phyloP scores from a whole-genome alignment of 2,113 vertebrate species.

The Dasyprocta punctata region DNA sequence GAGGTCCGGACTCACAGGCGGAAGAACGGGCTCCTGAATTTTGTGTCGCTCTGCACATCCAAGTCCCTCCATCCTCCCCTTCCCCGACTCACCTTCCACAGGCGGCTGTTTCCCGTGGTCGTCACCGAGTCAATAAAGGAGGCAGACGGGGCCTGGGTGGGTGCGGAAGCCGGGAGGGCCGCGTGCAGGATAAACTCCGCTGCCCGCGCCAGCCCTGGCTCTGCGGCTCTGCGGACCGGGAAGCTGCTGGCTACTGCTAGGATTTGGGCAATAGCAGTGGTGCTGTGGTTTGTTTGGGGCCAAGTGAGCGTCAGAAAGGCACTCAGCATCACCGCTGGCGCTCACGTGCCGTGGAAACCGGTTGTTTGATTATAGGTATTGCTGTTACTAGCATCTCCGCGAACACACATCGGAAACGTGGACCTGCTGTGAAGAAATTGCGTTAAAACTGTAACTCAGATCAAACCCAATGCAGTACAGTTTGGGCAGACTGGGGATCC shows the following conservation, averaged over 20 bases:
- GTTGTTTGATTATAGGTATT: fast-evolving
- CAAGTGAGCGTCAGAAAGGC: too few species aligned
- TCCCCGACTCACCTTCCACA: background rate
- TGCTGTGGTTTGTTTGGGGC: background rate
- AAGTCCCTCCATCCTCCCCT: too few species aligned
- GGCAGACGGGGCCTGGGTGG: fast-evolving
- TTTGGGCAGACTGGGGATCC: background rate
- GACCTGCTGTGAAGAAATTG: background rate
- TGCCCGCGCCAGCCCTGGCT: background rate
- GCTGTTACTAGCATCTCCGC: background rate
- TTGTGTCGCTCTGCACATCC: background rate
- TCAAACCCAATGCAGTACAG: background rate
- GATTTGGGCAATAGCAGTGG: background rate
- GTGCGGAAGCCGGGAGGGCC: background rate
- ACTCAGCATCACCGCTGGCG: too few species aligned
- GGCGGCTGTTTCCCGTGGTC: background rate
- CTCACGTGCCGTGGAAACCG: too few species aligned
- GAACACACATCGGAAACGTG: background rate
- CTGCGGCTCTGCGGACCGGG: fast-evolving
- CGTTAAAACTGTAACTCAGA: background rate
- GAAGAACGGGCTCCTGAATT: background rate
- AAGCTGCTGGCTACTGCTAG: background rate
- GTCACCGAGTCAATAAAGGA: background rate
- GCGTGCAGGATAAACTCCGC: fast-evolving
- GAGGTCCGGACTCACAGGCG: background rate